Base-by-base conservation (phyloP, 1,140 invertebrate genomes). In the Idris sp. region DNA sequence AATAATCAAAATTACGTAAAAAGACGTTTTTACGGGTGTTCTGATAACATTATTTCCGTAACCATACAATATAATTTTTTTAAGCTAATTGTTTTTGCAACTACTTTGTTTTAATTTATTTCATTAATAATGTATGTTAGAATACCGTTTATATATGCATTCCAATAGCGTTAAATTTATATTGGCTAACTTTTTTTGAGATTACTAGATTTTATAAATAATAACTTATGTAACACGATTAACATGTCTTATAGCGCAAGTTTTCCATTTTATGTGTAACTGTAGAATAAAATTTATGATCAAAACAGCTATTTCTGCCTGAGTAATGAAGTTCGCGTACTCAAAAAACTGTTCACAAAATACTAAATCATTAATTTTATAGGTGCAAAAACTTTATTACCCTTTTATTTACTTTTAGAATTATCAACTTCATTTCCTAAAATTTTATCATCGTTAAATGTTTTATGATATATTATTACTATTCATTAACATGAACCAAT, bases 71-170 rank as follows among this genome's bases (percentile, higher is more conserved):
- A n/a, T n/a, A n/a, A n/a, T 40, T 40, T 54, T 54, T 6, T 19
- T 30, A 16, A 1, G 16, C 8, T 28, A 41, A 40, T 40, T 10
- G 22, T 58, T 58, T 58, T 44, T 44, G 30, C 22, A 36, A 46
- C 26, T 38, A 46, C 22, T 59, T 59, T 59, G 28, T 28, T 59
- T 38, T 19, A 46, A 28, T 59, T 14, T 15, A 38, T 19, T 48
- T 59, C 56, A 48, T 59, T 28, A 59, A 59, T 59, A 59, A 59
- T 59, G 56, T 11, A 59, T 59, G 33, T 59, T 48, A 48, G 43
- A 48, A 36, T 46, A 38, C 22, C 31, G 40, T 48, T 59, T 48
- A 33, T 22, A 44, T 19, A 48, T n/a, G n/a, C 41, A 59, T 59
- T 59, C 38, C 43, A 28, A 15, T 48, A 38, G 31, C 28, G 18